These are phyloP conservation scores for Agrochola litura DNA, from an alignment of 2,888 invertebrate species.

Conservation along the genomic window DNA sequence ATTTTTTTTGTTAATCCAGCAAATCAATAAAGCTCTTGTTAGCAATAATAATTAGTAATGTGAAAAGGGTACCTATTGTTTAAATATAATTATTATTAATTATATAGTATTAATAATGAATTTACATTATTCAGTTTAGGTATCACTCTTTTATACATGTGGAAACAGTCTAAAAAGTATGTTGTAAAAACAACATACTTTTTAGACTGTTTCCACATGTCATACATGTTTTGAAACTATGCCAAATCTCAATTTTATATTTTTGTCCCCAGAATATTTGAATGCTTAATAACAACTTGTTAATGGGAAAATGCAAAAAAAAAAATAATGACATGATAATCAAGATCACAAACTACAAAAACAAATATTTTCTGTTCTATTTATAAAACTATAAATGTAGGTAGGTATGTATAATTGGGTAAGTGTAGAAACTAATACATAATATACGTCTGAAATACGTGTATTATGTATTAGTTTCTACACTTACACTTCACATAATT, in stretches of 20 bases:
- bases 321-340: not conserved
- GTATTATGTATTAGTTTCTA: too few species aligned
- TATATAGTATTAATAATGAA: constrained; percentile 4
- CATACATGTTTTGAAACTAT: constrained; percentile 51
- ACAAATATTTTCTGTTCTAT: not conserved
- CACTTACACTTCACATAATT: too few species aligned
- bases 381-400: not conserved
- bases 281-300: constrained; percentile 19
- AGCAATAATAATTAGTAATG: not conserved
- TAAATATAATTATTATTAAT: constrained; percentile 1
- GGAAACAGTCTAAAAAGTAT: not conserved
- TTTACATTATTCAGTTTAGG: not conserved
- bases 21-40: constrained; percentile 15
- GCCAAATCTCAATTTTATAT: constrained; percentile 42
- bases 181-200: too few species aligned
- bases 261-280: constrained; percentile 17
- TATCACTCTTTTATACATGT: not conserved
- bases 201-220: too few species aligned
- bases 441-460: too few species aligned
- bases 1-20: not conserved
- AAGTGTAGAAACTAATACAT: not conserved
- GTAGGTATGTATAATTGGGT: not conserved
- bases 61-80: not conserved
- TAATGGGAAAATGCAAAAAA: not conserved
- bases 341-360: not conserved